These are phyloP conservation scores for Augiades crinisus DNA, from an alignment of 2,888 invertebrate species.

Conservation along the genomic window DNA sequence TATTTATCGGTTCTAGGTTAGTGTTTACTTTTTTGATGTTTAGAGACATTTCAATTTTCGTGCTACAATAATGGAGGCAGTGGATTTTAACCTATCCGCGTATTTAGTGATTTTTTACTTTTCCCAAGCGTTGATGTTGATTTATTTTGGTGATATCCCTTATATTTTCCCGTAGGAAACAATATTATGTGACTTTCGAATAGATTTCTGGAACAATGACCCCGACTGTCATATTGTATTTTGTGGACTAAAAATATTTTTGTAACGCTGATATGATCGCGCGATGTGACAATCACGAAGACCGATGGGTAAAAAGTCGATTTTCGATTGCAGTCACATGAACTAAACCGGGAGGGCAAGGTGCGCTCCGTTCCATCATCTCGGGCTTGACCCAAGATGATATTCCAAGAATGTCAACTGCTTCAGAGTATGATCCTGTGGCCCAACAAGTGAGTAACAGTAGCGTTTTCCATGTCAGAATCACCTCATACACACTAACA, in stretches of 20 bases:
- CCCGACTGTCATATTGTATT: constrained; percentile 71
- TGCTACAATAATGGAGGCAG: constrained; percentile 81
- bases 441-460: constrained; percentile 76
- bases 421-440: constrained; percentile 76
- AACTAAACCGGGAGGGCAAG: constrained; percentile 71
- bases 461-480: constrained; percentile 11
- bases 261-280: constrained; percentile 52
- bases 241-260: constrained; percentile 76
- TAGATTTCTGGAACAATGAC: constrained; percentile 73
- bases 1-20: constrained; percentile 49
- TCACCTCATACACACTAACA: constrained; percentile 27
- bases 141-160: constrained; percentile 53
- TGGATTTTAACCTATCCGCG: constrained; percentile 74
- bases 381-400: constrained; percentile 80
- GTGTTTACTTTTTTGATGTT: constrained; percentile 80
- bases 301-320: constrained; percentile 65
- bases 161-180: constrained; percentile 64
- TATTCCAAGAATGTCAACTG: constrained; percentile 78
- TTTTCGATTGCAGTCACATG: constrained; percentile 78
- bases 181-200: constrained; percentile 59
- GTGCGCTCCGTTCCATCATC: constrained; percentile 74
- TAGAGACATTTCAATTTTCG: constrained; percentile 77
- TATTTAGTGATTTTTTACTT: constrained; percentile 54
- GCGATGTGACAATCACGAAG: constrained; percentile 51
- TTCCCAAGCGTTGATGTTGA: constrained; percentile 38